Evolutionary conservation across 35 echinoderm and acorn worm species (phyloP), one percentile per base, ranked within the genome.

Genomic region (Heliocidaris erythrogramma): DNA sequence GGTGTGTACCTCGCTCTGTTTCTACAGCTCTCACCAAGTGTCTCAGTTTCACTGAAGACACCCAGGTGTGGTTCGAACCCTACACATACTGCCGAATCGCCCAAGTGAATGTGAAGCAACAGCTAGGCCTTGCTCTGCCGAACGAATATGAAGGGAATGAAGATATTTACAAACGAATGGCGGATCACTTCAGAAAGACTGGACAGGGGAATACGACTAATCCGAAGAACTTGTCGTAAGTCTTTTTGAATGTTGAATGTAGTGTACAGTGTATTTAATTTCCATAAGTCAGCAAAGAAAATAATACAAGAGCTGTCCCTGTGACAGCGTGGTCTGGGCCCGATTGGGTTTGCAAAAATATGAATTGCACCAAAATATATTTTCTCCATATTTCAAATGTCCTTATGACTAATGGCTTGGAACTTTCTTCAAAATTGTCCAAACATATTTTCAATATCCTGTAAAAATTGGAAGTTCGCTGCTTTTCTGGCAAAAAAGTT

Each of bases 101-200:
- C 29, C 29, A 87, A 21, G 32, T 42, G 29, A 21, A 87, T n/a
- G 85, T 11, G 9, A 6, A 87, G 0, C 29, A 42, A 87, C 85
- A 11, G 85, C 3, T 31, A 30, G 32, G 32, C 3, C 10, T 48
- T 13, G 90, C 49, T 48, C 90, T 87, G 11, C 90, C 90, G 47
- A 49, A 48, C 24, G 90, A 92, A 49, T 92, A 92, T 30, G 90
- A 92, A 49, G 90, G 90, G 90, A 92, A 92, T 16, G 90, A 92
- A 49, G 90, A 92, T 16, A 21, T 56, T 11, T 92, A 92, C 27
- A 18, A 30, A 48, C 42, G 27, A 53, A 13, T 48, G 48, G 11
- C 90, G 16, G 86, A 88, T 21, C 31, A 88, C 13, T 32, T 88
- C 13, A 32, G 47, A 7, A 29, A 32, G 31, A 17, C 1, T 7